Base-by-base conservation (phyloP, 2,797 vertebrate species). In the Spondyliosoma cantharus region DNA sequence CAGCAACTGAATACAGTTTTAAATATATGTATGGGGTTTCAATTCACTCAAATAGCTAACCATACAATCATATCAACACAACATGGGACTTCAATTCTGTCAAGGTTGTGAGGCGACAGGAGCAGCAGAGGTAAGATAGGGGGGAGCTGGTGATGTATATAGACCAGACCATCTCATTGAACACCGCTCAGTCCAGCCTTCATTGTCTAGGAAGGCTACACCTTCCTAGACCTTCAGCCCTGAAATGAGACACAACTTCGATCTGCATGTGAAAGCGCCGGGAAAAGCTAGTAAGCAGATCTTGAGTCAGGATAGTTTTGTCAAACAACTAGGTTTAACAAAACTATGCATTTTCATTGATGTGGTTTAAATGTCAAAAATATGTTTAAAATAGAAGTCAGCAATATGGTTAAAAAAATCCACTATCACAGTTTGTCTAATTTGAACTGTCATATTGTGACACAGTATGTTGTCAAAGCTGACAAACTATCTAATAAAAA, bases 231-330 rank as follows among this genome's bases (percentile, higher is more conserved):
- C 32, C 32, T 37, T 37, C 2, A 2, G 0, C 37, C 37, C 37
- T 9, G 9, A 37, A 37, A 9, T 37, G 37, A 37, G 37, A 37
- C 9, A 37, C 37, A 37, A 7, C 7, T 37, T 37, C 37, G 60
- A 19, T 77, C 50, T 43, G 62, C 22, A 37, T 11, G 32, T 71
- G n/a, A 70, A 64, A 71, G 42, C 20, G 24, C 37, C 15, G 22
- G 52, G 43, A 56, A 65, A 57, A 74, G 11, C 16, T 15, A n/a
- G 19, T 61, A 13, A 50, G 48, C 19, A 16, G 32, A 29, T 24
- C 11, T 24, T 50, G 5, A 50, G 20, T 17, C 46, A 12, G 1
- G 60, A 37, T 37, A 37, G 32, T 50, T 59, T 66, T 58, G 8
- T 69, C 57, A 49, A 71, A 45, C 17, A 29, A 59, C 22, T n/a